phyloP scores from a whole-genome alignment of 1,140 invertebrate genomes.

The Eupristina koningsbergeri region DNA sequence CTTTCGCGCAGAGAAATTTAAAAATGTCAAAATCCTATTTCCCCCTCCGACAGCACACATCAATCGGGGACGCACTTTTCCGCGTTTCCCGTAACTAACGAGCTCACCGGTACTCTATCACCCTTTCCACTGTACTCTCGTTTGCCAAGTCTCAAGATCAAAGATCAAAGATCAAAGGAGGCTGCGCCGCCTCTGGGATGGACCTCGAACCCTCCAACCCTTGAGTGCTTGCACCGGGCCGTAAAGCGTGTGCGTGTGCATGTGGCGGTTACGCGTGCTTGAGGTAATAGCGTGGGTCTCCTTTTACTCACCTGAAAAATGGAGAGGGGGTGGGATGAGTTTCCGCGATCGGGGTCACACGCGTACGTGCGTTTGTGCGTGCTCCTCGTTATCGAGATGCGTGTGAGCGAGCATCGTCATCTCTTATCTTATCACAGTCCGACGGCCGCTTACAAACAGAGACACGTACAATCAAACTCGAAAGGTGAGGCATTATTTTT shows the following conservation, averaged over 20 bases:
- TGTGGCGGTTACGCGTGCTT: not conserved
- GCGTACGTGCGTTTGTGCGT: not conserved
- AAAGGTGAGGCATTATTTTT: constrained; percentile 7
- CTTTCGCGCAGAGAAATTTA: no score
- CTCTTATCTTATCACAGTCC: constrained; percentile 22
- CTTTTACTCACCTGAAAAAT: not conserved
- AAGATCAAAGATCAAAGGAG: no score
- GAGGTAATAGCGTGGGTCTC: constrained; percentile 26
- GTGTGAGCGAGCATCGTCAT: not conserved
- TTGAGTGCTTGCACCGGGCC: not conserved
- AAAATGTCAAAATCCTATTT: no score
- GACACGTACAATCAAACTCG: not conserved
- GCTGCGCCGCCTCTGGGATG: no score
- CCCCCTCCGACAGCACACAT: not conserved
- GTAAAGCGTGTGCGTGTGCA: not conserved
- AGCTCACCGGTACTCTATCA: not conserved
- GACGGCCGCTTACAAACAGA: no score
- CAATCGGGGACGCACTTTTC: not conserved
- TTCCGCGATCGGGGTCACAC: constrained; percentile 34
- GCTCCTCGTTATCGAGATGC: not conserved
- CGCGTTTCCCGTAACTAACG: not conserved
- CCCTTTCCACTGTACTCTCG: not conserved
- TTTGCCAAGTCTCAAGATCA: not conserved
- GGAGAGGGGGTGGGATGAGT: not conserved
- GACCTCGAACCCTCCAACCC: no score